These are phyloP conservation scores for Alethe castanea DNA, from an alignment of 2,113 vertebrate species.

Conservation along the genomic window DNA sequence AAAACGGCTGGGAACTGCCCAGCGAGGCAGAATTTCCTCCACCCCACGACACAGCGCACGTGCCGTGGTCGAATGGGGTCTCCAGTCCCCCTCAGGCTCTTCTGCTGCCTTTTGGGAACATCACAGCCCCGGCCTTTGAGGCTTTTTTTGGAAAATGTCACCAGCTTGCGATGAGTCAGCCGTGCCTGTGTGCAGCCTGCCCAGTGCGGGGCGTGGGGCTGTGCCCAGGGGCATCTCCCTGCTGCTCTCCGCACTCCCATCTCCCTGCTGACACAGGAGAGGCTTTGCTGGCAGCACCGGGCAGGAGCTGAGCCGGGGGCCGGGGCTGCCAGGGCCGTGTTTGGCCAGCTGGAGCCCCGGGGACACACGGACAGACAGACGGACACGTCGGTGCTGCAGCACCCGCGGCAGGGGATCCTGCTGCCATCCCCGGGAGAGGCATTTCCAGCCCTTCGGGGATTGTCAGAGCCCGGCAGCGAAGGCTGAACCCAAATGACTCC, in stretches of 20 bases:
- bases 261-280: not conserved
- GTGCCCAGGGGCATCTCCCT: not conserved
- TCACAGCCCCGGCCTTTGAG: not conserved
- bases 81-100: conserved; percentile 20
- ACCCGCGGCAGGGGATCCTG: not conserved
- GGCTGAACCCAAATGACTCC: not conserved
- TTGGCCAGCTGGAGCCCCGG: not conserved
- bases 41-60: not conserved
- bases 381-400: accelerated
- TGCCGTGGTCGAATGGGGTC: not conserved
- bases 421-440: not conserved
- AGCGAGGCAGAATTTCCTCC: not conserved
- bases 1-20: not conserved
- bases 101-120: conserved; percentile 1
- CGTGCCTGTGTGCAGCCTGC: not conserved
- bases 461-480: not conserved
- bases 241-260: not conserved
- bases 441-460: not conserved
- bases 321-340: not conserved
- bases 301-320: not conserved
- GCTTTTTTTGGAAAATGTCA: conserved; percentile 52
- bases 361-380: not conserved
- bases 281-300: not conserved
- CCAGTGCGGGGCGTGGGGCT: not conserved
- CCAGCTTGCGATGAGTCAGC: conserved; percentile 27